Conservation (phyloP, 2,888 invertebrate genomes). For the Vanessa cardui region DNA sequence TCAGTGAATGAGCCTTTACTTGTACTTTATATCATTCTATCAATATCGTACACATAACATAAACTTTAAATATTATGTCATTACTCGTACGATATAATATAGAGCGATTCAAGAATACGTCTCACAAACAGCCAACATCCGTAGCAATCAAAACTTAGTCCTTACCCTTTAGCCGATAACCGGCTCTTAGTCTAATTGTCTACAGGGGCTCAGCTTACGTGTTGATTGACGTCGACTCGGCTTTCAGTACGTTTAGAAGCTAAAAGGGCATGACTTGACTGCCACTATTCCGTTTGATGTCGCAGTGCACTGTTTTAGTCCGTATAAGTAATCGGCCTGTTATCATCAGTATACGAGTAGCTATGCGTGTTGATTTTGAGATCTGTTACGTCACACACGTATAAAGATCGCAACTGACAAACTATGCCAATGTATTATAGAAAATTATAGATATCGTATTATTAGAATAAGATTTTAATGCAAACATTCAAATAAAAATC, state of each 20-base stretch:
- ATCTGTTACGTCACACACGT: too few species aligned
- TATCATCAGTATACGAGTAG: not conserved
- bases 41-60: too few species aligned
- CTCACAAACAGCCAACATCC: not conserved
- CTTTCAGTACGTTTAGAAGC: constrained; percentile 22
- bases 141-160: constrained; percentile 8
- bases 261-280: constrained; percentile 18
- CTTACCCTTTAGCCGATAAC: constrained; percentile 1
- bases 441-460: too few species aligned
- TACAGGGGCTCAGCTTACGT: constrained; percentile 47
- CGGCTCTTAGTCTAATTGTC: constrained; percentile 32
- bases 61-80: too few species aligned
- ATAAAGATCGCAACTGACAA: too few species aligned
- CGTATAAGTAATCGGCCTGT: not conserved
- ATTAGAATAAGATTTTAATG: too few species aligned
- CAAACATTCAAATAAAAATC: too few species aligned
- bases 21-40: too few species aligned
- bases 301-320: not conserved
- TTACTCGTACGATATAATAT: too few species aligned
- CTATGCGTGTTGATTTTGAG: not conserved
- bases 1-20: too few species aligned
- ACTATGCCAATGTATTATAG: too few species aligned
- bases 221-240: constrained; percentile 56
- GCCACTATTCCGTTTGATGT: constrained; percentile 22
- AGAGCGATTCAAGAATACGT: not conserved